Percentiles rank a stretch among this genome's conserved stretches.
Conservation (phyloP, 2,888 invertebrate genomes). For the Noctua pronuba region DNA sequence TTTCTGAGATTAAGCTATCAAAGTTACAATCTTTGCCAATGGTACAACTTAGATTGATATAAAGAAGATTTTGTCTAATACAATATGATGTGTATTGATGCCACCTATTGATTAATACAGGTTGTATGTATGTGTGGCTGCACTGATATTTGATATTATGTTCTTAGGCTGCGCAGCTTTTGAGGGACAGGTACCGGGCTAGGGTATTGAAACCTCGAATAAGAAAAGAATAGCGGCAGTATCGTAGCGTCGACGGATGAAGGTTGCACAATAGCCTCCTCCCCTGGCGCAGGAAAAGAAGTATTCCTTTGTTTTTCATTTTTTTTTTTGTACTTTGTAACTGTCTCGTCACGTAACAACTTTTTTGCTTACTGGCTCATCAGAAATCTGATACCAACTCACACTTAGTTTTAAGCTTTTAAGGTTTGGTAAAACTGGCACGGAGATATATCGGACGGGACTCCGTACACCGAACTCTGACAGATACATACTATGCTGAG, state of each 20-base stretch:
- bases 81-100: no score
- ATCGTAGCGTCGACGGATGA: not conserved
- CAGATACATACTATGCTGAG: not conserved
- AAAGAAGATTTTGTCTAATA: no score
- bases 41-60: no score
- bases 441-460: not conserved
- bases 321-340: not conserved
- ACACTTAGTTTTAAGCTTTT: not conserved
- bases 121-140: no score
- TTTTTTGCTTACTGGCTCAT: not conserved
- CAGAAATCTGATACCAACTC: not conserved
- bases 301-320: not conserved
- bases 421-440: not conserved
- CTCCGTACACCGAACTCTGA: not conserved
- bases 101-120: no score
- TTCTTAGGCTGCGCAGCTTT: not conserved
- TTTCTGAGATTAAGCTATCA: no score
- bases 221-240: constrained; percentile 6
- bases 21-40: no score
- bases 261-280: constrained; percentile 12
- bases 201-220: not conserved
- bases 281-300: not conserved
- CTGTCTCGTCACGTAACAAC: not conserved
- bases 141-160: not conserved
- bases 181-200: not conserved